Evolutionary conservation across 2,113 vertebrate genomes (phyloP), one percentile per base, ranked within the genome.

Genomic region (Phocoena phocoena): DNA sequence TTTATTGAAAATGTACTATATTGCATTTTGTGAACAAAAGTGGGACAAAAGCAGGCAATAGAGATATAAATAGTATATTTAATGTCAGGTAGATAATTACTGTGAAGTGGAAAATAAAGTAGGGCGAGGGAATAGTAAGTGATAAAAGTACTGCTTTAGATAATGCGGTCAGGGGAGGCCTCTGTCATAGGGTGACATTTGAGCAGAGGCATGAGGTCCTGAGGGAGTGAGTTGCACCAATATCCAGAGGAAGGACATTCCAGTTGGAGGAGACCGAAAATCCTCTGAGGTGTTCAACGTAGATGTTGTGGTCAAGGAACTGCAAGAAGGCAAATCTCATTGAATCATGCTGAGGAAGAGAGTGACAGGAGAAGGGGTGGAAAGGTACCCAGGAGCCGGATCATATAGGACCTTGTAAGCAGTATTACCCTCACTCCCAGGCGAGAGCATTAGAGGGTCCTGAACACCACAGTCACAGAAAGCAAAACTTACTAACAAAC

Each of bases 21-120:
- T 18, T 85, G 50, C 21, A 44, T 87, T 86, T 77, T 87, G 63
- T 86, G 63, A 87, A 58, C 21, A 73, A 71, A 87, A 95, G 23
- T 74, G 44, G 38, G 31, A 91, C 3, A 84, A 85, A 82, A 76
- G 9, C 17, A 82, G 67, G 20, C 50, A 88, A 62, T 88, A 60
- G 86, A 58, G 44, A 83, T 17, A 53, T 68, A 62, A 76, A n/a
- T 73, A 65, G 55, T 55, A 73, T 67, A 25, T 77, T 86, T 74
- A 93, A 77, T 83, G 26, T 76, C 33, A 95, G 47, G 2, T 93
- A 91, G n/a, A 36, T 53, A 79, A 60, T 36, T 65, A 55, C 17
- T n/a, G 6, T 38, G 50, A 83, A 79, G 38, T 89, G 50, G 83
- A 71, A 93, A 92, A 87, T 79, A 65, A 36, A 80, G 21, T 47